A percentile compares a stretch with the other conserved stretches of the same genome.
phyloP scores from a whole-genome alignment of 1,140 invertebrate species.

The Globodera rostochiensis region DNA sequence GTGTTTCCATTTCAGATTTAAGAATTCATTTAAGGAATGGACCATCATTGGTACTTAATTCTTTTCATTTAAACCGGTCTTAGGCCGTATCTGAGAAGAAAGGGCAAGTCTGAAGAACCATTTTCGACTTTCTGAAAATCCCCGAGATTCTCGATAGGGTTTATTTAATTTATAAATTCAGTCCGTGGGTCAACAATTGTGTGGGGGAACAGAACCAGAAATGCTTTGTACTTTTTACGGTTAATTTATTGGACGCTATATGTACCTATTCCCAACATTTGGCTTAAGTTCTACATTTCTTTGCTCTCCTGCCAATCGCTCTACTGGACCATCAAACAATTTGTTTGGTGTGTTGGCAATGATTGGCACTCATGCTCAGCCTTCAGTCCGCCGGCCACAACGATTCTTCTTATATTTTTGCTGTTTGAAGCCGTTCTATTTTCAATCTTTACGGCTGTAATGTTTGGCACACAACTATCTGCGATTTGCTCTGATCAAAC shows the following conservation, averaged over 20 bases:
- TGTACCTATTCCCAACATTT: constrained; percentile 28
- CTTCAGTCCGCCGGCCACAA: constrained; percentile 90
- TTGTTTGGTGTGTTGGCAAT: constrained; percentile 85
- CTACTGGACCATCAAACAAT: constrained; percentile 78
- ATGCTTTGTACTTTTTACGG: constrained; percentile 97
- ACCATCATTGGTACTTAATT: constrained; percentile 95
- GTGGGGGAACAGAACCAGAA: constrained; percentile 99
- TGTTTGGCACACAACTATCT: constrained; percentile 94
- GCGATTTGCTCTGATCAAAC: constrained; percentile 99
- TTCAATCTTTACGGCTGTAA: constrained; percentile 95
- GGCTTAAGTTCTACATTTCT: constrained; percentile 92
- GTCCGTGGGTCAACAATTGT: constrained; percentile 84
- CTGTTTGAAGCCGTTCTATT: constrained; percentile 95
- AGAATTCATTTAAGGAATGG: constrained; percentile 83
- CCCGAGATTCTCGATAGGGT: background rate
- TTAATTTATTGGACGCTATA: constrained; percentile 65
- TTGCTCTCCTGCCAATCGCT: constrained; percentile 90
- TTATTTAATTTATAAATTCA: constrained; percentile 1
- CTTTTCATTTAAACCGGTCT: no score
- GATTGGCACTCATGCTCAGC: constrained; percentile 87
- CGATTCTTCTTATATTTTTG: constrained; percentile 89
- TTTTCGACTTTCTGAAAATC: no score
- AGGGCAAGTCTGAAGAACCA: no score
- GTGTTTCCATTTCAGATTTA: constrained; percentile 15
- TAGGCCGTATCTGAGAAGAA: no score